Evolutionary conservation across 2,888 invertebrate species (phyloP), one percentile per base, ranked within the genome.

Genomic region (Alitta virens): DNA sequence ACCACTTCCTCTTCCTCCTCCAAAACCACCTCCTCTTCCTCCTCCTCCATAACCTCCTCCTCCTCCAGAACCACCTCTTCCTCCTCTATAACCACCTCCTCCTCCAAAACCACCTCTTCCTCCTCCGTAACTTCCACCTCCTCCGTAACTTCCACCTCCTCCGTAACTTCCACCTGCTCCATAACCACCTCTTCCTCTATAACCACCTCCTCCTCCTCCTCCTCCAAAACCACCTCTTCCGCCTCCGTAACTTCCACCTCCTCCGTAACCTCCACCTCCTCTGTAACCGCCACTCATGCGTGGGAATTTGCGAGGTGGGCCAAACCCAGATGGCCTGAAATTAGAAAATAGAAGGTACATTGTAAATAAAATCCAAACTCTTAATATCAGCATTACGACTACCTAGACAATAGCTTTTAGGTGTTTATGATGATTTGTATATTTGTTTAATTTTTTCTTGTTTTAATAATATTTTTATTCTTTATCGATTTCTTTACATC

Each of bases 211-310:
- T 2, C 75, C 71, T 1, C 77, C 74, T 9, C 78, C 75, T 42
- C 66, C 71, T 26, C n/a, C n/a, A n/a, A n/a, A n/a, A n/a, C n/a
- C n/a, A n/a, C n/a, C 72, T 75, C 79, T 2, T 81, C 80, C 52
- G 69, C 68, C 60, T 49, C 65, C 59, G 52, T 65, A 54, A 51
- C 68, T 42, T 27, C 66, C 60, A 51, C 66, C 51, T 33, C 66
- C 62, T n/a, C 49, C 59, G 1, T 79, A 73, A 14, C 78, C 70
- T 49, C 74, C 71, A 43, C 74, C 70, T 2, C 75, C 71, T 1
- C 77, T 74, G 23, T 78, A 33, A 33, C 33, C 33, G 5, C 33
- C 33, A 33, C 33, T 33, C 33, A 33, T 33, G 7, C 33, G 5
- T 33, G 33, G 33, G 33, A 33, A 33, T 33, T 33, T 33, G 33